Base-by-base conservation (phyloP, 92 coral and sea anemone genomes). In the Palythoa grandis region DNA sequence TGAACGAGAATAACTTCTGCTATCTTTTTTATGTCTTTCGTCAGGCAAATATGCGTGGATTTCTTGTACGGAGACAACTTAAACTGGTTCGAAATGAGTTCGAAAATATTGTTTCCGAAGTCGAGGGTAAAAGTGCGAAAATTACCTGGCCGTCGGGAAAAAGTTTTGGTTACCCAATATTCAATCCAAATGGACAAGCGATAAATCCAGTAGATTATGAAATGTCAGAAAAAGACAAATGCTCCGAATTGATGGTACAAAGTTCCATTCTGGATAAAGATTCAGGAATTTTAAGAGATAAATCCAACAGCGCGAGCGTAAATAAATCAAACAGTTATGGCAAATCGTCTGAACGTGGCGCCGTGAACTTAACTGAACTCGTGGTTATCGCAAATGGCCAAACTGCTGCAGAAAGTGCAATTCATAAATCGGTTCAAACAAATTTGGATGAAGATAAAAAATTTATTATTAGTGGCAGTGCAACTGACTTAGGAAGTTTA, bases 11-110 rank as follows among this genome's bases (percentile, higher is more conserved):
- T 24, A 37, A 25, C 17, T 37, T 69, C 19, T 22, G 25, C 4
- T 24, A 69, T 13, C 14, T 69, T 29, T 20, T 11, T 22, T 69
- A 25, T 75, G 4, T 74, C 11, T 25, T 70, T 89, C 53, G 37
- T 19, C 83, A 96, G 98, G 95, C 98, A 57, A 68, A 82, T 73
- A 78, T 91, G 23, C 94, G 98, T 72, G 96, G 98, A 17, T 86
- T 75, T 77, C 82, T 88, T 25, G 87, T 90, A 17, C 90, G 98
- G 11, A 87, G 85, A 61, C 88, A 93, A 56, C 86, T 96, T 22
- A 83, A 79, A 60, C 82, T 89, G 68, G 88, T 96, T 24, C 89
- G 86, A 43, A 82, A 79, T 48, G 92, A 94, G 39, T 96, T 92
- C 87, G 91, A 88, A 66, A 83, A 85, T 47, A 85, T 94, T 86